phyloP scores from a whole-genome alignment of 2,113 vertebrate genomes.

The Paramormyrops kingsleyae region DNA sequence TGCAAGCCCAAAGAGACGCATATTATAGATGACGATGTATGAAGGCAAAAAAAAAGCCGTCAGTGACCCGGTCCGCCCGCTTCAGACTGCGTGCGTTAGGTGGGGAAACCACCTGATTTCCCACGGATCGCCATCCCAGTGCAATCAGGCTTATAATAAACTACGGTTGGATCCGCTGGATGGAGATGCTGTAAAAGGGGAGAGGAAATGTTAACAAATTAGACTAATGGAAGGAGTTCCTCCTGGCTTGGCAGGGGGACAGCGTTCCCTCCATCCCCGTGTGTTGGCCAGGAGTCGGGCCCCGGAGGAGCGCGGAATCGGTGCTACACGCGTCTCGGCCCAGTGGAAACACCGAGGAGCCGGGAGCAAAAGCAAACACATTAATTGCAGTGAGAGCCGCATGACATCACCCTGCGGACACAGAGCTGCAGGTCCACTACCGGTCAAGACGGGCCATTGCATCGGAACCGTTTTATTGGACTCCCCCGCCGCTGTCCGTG shows the following conservation, averaged over 20 bases:
- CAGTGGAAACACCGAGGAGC: conserved; percentile 33
- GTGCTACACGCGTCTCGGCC: conserved; percentile 26
- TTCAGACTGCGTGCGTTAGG: background rate
- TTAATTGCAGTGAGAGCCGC: conserved; percentile 54
- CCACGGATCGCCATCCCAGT: conserved; percentile 17
- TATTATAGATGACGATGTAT: background rate
- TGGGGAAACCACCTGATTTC: conserved; percentile 10
- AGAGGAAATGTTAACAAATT: conserved; percentile 28
- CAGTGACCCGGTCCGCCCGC: background rate
- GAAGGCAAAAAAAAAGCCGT: background rate
- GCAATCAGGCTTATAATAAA: conserved; percentile 20
- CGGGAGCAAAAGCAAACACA: conserved; percentile 54
- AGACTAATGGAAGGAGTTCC: conserved; percentile 23
- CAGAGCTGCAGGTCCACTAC: conserved; percentile 46
- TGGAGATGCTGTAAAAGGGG: conserved; percentile 22
- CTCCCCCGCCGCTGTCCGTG: background rate
- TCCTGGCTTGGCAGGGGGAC: conserved; percentile 9
- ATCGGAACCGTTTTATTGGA: conserved; percentile 56
- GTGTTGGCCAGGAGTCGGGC: conserved; percentile 1
- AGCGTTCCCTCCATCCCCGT: conserved; percentile 12
- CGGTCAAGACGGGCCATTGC: conserved; percentile 55
- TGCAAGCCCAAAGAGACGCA: background rate
- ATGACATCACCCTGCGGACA: conserved; percentile 59
- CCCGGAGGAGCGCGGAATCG: background rate
- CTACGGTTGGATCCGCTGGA: conserved; percentile 4